A percentile compares a stretch with the other conserved stretches of the same genome.
These are phyloP conservation scores for Athalia cordata DNA, from an alignment of 2,888 invertebrate species.

Conservation along the genomic window DNA sequence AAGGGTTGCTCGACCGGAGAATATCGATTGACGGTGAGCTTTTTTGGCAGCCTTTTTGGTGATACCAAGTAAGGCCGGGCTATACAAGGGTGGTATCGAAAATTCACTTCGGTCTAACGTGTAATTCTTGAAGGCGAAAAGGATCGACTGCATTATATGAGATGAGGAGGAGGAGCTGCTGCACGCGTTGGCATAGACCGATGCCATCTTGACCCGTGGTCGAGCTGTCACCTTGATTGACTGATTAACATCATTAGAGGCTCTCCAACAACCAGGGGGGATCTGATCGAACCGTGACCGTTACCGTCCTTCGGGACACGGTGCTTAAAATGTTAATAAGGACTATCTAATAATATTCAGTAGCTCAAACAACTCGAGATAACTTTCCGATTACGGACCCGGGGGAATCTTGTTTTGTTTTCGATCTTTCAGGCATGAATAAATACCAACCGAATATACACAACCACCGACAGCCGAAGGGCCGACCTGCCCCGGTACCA, in stretches of 20 bases:
- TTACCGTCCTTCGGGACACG: conserved; percentile 55
- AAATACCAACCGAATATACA: conserved; percentile 34
- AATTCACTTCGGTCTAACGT: no score
- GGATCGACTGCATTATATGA: no score
- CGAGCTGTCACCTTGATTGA: conserved; percentile 62
- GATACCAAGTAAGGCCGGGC: no score
- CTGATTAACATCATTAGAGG: conserved; percentile 64
- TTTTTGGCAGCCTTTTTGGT: no score
- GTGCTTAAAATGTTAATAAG: conserved; percentile 63
- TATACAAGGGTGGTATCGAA: no score
- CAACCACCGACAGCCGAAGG: not conserved
- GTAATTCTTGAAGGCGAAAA: not conserved
- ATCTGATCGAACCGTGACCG: conserved; percentile 56
- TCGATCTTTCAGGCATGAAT: conserved; percentile 15
- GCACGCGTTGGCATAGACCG: conserved; percentile 54
- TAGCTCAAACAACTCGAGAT: conserved; percentile 57
- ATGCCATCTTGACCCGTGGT: conserved; percentile 52
- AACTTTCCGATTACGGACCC: conserved; percentile 29
- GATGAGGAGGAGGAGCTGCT: not conserved
- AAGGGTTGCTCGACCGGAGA: no score
- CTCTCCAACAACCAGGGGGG: conserved; percentile 53
- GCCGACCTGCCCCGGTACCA: conserved; percentile 18
- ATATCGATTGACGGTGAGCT: no score
- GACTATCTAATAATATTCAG: conserved; percentile 63
- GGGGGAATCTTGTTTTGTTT: conserved; percentile 28